A percentile compares a stretch with the other conserved stretches of the same genome.
phyloP scores from a whole-genome alignment of 2,797 vertebrate species.

The Alfaro cultratus region DNA sequence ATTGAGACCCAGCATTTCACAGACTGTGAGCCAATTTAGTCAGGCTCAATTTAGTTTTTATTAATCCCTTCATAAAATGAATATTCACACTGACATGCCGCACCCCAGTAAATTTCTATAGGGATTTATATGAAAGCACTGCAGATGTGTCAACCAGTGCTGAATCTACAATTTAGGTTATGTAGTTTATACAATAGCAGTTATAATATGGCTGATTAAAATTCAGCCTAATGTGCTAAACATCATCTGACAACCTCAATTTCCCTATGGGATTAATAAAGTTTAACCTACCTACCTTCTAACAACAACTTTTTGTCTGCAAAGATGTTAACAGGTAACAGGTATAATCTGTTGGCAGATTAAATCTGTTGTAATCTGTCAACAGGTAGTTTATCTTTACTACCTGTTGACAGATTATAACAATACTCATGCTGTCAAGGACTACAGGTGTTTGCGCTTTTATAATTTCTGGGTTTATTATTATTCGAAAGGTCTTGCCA shows the following conservation, averaged over 20 bases:
- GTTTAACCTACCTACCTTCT: no score
- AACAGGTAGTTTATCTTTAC: not conserved
- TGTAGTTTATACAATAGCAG: not conserved
- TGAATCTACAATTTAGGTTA: not conserved
- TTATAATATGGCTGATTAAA: not conserved
- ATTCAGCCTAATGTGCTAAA: not conserved
- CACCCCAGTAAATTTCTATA: conserved; percentile 15
- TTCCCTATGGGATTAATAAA: no score
- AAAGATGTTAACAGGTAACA: no score
- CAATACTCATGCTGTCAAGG: not conserved
- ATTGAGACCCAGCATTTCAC: conserved; percentile 51
- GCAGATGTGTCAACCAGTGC: not conserved
- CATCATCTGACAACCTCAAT: no score
- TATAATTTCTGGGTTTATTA: not conserved
- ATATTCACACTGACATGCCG: conserved; percentile 48
- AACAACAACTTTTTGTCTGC: not conserved
- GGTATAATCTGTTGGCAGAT: no score
- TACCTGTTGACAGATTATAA: not conserved
- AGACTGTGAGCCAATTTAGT: conserved; percentile 59
- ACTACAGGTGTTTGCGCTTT: not conserved
- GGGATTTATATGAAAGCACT: not conserved
- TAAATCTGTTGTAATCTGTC: no score
- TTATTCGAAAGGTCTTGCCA: not conserved
- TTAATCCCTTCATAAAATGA: conserved; percentile 53
- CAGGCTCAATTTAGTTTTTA: conserved; percentile 60